Evolutionary conservation across 2,113 vertebrate species (phyloP).

Genomic region (Pedetes capensis): DNA sequence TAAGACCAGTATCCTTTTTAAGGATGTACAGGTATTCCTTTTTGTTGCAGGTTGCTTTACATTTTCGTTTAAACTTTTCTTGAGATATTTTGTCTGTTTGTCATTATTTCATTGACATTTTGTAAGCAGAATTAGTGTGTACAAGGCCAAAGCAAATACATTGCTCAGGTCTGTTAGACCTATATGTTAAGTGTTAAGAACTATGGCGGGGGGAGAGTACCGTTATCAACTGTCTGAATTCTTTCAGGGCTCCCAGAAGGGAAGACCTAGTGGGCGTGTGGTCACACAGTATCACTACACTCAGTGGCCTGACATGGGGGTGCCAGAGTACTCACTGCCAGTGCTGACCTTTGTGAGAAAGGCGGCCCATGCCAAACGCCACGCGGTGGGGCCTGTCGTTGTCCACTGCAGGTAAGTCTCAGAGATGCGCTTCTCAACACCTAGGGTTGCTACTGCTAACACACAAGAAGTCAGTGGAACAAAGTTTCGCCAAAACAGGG

Average conservation of each 20-base stretch:
- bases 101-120: too few relatives aligned
- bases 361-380: constrained; percentile 86
- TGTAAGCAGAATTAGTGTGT: too few relatives aligned
- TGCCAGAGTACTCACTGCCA: constrained; percentile 92
- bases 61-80: too few relatives aligned
- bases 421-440: neutral
- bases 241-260: constrained; percentile 92
- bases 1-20: too few relatives aligned
- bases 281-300: constrained; percentile 97
- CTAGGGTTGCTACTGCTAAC: neutral
- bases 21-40: too few relatives aligned
- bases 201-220: too few relatives aligned
- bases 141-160: too few relatives aligned
- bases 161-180: too few relatives aligned
- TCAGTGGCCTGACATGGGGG: constrained; percentile 98
- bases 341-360: constrained; percentile 94
- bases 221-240: constrained; percentile 27
- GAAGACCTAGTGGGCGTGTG: constrained; percentile 85
- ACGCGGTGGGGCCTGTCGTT: constrained; percentile 88
- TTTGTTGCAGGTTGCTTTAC: too few relatives aligned
- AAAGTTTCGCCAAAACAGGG: constrained; percentile 43
- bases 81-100: too few relatives aligned
- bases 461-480: neutral
- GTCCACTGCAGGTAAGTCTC: constrained; percentile 95
- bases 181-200: too few relatives aligned